Percentiles rank a stretch among this genome's conserved stretches.
These are phyloP conservation scores for Etheostoma cragini DNA, from an alignment of 2,113 vertebrate genomes.

Conservation along the genomic window DNA sequence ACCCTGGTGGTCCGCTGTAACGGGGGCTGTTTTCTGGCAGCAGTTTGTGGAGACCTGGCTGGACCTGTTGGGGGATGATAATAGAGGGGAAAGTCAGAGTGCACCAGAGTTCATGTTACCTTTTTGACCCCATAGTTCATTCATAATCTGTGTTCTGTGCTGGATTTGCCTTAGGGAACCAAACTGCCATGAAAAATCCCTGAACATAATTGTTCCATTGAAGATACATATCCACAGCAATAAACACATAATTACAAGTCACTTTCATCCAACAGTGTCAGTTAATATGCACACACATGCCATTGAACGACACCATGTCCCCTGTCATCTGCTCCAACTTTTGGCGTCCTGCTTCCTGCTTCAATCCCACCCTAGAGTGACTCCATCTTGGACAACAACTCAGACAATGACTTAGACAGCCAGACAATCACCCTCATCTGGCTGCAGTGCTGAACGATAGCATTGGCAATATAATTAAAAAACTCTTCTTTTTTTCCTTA, in stretches of 20 bases:
- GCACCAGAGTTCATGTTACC: neutral
- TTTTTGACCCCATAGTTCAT: constrained; percentile 22
- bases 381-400: constrained; percentile 44
- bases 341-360: constrained; percentile 43
- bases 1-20: constrained; percentile 77
- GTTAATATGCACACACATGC: constrained; percentile 22
- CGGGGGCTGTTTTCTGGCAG: constrained; percentile 43
- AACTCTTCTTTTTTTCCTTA: constrained; percentile 24
- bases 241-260: constrained; percentile 38
- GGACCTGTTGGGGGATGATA: constrained; percentile 51
- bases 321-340: constrained; percentile 36
- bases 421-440: constrained; percentile 53
- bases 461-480: constrained; percentile 38
- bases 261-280: constrained; percentile 20
- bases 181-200: constrained; percentile 19
- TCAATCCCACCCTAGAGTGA: constrained; percentile 44
- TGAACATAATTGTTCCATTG: constrained; percentile 15
- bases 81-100: constrained; percentile 18
- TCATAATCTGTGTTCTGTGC: neutral
- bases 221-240: constrained; percentile 28
- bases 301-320: constrained; percentile 23
- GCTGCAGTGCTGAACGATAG: constrained; percentile 43
- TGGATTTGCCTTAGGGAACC: constrained; percentile 20
- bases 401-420: constrained; percentile 50
- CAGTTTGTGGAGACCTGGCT: constrained; percentile 47